A percentile compares a stretch with the other conserved stretches of the same genome.
These are phyloP conservation scores for Megaceryle alcyon DNA, from an alignment of 2,797 vertebrate genomes.

Conservation along the genomic window DNA sequence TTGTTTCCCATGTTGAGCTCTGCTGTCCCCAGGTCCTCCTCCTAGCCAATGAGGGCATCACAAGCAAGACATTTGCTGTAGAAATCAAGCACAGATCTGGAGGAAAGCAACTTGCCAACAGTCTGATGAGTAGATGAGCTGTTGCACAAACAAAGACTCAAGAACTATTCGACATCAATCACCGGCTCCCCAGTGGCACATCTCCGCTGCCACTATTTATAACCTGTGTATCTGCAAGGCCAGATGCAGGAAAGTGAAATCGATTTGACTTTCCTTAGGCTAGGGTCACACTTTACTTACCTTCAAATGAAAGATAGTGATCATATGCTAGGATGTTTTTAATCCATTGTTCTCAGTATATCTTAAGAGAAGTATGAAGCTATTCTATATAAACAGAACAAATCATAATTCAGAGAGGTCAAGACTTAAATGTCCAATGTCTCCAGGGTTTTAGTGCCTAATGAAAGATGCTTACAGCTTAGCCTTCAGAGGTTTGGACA, in stretches of 20 bases:
- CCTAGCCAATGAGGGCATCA: not conserved
- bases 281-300: not conserved
- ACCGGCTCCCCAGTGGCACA: not conserved
- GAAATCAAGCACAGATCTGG: not conserved
- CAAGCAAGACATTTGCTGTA: not conserved
- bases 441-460: not conserved
- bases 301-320: not conserved
- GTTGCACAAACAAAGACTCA: not conserved
- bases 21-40: not conserved
- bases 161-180: not conserved
- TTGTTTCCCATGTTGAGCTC: not conserved
- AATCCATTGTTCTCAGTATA: not conserved
- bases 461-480: not conserved
- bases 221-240: not conserved
- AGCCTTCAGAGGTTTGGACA: not conserved
- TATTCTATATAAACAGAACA: not conserved
- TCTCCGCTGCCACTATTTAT: not conserved
- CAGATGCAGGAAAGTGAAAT: not conserved
- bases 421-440: not conserved
- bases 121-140: not conserved
- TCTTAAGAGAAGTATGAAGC: not conserved
- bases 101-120: not conserved
- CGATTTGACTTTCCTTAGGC: not conserved
- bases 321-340: not conserved
- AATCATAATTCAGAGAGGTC: not conserved